Evolutionary conservation across 2,888 invertebrate genomes (phyloP), one percentile per base, ranked within the genome.

Genomic region (Argynnis bischoffii): DNA sequence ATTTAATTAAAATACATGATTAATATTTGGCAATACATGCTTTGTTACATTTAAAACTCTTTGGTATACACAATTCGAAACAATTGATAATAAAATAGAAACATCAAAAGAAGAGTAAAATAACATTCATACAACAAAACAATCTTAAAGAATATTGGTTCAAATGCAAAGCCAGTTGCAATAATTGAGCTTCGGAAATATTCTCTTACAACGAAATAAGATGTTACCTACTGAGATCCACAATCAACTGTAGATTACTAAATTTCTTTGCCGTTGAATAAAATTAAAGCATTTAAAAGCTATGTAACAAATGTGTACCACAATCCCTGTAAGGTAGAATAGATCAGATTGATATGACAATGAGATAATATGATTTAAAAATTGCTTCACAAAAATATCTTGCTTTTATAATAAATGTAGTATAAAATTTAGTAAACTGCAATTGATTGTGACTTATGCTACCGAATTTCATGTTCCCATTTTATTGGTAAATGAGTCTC

Each of bases 161-260:
- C 74, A 76, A 69, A 61, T 70, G 76, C 78, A 77, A 59, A 79
- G 67, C 69, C 69, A 74, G 72, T 76, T 70, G 74, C 72, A 73
- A 78, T 78, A 78, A 78, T 86, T 88, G 87, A 88, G 88, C 87
- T 78, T 79, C 80, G 81, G 83, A 82, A 83, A 83, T 67, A 77
- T 74, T 78, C 79, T 80, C 78, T 77, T 86, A 41, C 35, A 78
- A 82, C 84, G 85, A 84, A 84, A 66, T 60, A 74, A 75, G 74
- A 71, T 77, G 75, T 76, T 76, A 84, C 79, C 87, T 89, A 89
- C 82, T 91, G 92, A 92, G 91, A 91, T 91, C 90, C 87, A 90
- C 91, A 92, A 90, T 90, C 92, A 90, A 83, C 84, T 90, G 89
- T 87, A 89, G 86, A 82, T 90, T 90, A 90, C 89, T 89, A 86